These are phyloP conservation scores for Polyommatus icarus DNA, from an alignment of 2,888 invertebrate genomes.

Conservation along the genomic window DNA sequence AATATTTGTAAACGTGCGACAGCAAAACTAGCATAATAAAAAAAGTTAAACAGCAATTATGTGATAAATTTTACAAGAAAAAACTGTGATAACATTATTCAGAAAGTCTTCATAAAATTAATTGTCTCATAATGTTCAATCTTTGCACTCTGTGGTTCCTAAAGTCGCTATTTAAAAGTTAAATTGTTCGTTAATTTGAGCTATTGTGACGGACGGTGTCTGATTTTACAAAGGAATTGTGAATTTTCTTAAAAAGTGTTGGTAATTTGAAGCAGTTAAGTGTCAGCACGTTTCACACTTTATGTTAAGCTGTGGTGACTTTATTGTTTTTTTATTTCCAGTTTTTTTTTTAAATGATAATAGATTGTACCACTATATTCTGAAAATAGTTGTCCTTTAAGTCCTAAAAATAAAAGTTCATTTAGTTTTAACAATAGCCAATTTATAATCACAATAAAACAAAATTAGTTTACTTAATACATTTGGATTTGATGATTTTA, in stretches of 20 bases:
- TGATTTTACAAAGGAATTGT: slow-evolving; percentile 13
- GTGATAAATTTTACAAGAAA: not conserved
- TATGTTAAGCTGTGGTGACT: not conserved
- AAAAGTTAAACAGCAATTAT: not conserved
- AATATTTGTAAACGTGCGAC: not conserved
- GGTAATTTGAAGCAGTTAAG: not conserved
- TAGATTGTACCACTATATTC: no score
- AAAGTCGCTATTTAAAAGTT: slow-evolving; percentile 77
- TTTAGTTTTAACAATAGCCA: no score
- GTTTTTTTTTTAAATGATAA: no score
- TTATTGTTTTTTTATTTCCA: not conserved
- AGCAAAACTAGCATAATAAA: not conserved
- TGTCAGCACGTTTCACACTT: not conserved
- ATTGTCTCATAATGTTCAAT: slow-evolving; percentile 61
- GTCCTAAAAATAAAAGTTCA: no score
- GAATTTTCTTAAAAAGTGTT: not conserved
- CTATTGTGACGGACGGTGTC: slow-evolving; percentile 13
- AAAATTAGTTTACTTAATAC: no score
- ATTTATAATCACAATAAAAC: no score
- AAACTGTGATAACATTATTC: slow-evolving; percentile 3
- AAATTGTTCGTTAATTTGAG: slow-evolving; percentile 66
- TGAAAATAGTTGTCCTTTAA: no score
- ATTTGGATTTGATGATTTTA: not conserved
- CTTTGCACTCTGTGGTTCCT: slow-evolving; percentile 68
- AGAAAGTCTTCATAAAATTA: slow-evolving; percentile 58